These are phyloP conservation scores for Hypothenemus hampei DNA, from an alignment of 1,140 invertebrate species.

Conservation along the genomic window DNA sequence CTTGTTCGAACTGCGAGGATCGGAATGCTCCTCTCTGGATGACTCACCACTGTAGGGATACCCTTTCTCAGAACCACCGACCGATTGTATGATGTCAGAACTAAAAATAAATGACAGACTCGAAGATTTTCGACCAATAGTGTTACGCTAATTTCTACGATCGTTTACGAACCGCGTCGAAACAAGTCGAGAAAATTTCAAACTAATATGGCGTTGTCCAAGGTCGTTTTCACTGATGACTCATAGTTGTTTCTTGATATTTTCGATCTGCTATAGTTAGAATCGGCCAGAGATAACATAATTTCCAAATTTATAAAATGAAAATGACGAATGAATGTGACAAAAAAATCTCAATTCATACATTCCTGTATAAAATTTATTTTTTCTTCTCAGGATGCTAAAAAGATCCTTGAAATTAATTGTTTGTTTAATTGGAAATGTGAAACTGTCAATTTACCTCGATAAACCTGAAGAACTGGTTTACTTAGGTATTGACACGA, in stretches of 20 bases:
- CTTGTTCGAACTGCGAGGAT: slow-evolving; percentile 32
- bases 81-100: slow-evolving; percentile 41
- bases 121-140: slow-evolving; percentile 15
- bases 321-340: too few species aligned
- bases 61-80: slow-evolving; percentile 43
- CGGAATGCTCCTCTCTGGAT: slow-evolving; percentile 31
- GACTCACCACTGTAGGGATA: slow-evolving; percentile 39
- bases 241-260: slow-evolving; percentile 22
- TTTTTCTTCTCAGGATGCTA: too few species aligned
- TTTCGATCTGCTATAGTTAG: too few species aligned
- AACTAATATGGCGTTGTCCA: slow-evolving; percentile 10
- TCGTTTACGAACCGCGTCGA: slow-evolving; percentile 3
- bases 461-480: too few species aligned
- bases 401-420: too few species aligned
- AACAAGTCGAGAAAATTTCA: background rate
- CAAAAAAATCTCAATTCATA: too few species aligned
- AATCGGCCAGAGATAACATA: too few species aligned
- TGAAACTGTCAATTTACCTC: too few species aligned
- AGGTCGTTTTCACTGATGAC: slow-evolving; percentile 27
- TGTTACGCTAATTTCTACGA: background rate
- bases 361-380: too few species aligned
- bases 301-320: too few species aligned
- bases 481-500: too few species aligned
- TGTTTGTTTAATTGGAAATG: too few species aligned
- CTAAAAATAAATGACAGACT: slow-evolving; percentile 37